Evolutionary conservation across 64 coral and sea anemone species (phyloP).

Genomic region (Dendronephthya gigantea): DNA sequence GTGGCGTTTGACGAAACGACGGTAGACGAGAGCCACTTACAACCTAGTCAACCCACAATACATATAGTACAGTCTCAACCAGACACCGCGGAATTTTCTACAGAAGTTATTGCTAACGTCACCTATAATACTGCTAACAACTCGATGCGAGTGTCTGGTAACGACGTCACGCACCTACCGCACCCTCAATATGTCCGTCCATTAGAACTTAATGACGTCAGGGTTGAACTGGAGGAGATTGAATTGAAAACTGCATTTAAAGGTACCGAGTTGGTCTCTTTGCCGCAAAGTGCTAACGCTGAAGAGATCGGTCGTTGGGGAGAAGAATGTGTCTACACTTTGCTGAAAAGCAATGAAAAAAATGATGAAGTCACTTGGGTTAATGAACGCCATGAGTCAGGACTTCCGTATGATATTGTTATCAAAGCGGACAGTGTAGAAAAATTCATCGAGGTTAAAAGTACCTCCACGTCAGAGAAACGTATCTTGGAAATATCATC

Average conservation of each 20-base stretch:
- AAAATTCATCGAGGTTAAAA: slow-evolving; percentile 42
- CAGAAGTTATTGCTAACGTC: neutral
- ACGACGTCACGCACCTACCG: neutral
- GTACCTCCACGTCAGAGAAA: slow-evolving; percentile 22
- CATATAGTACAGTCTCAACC: neutral
- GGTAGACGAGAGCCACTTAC: neutral
- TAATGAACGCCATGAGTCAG: slow-evolving; percentile 33
- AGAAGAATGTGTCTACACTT: slow-evolving; percentile 37
- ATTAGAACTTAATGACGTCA: neutral
- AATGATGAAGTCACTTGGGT: slow-evolving; percentile 32
- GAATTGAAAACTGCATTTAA: neutral
- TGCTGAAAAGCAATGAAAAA: slow-evolving; percentile 5
- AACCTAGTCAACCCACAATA: neutral
- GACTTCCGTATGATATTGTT: slow-evolving; percentile 35
- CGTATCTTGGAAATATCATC: neutral
- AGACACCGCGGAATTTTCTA: neutral
- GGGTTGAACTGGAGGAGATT: slow-evolving; percentile 41
- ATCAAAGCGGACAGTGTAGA: slow-evolving; percentile 5
- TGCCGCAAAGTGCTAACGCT: slow-evolving; percentile 13
- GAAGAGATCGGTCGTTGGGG: slow-evolving; percentile 50
- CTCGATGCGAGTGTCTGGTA: neutral
- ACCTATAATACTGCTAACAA: neutral
- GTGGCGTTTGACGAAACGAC: no score
- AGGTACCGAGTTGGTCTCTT: neutral
- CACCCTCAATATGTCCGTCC: neutral